These are phyloP conservation scores for Astyanax mexicanus DNA, from an alignment of 2,797 vertebrate genomes.

Conservation along the genomic window DNA sequence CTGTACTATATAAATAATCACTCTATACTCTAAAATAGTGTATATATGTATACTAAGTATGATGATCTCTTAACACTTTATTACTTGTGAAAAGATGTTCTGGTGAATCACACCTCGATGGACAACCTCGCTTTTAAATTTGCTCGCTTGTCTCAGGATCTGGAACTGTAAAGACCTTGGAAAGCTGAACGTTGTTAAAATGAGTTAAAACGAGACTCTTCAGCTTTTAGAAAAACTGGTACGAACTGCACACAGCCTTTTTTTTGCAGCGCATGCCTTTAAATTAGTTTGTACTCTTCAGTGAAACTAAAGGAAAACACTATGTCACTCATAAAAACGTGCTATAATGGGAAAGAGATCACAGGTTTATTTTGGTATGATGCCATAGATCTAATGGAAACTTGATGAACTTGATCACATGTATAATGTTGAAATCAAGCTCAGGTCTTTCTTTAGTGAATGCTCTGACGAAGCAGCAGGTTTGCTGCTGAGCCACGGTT, in stretches of 20 bases:
- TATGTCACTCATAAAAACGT: not conserved
- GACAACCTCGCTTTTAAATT: slow-evolving; percentile 10
- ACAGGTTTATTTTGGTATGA: not conserved
- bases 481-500: not conserved
- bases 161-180: not conserved
- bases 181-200: not conserved
- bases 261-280: slow-evolving; percentile 13
- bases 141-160: slow-evolving; percentile 7
- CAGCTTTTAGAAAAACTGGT: not conserved
- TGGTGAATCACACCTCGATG: not conserved
- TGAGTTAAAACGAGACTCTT: not conserved
- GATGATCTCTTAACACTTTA: not conserved
- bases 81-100: not conserved
- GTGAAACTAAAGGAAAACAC: slow-evolving; percentile 7
- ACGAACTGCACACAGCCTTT: slow-evolving; percentile 2
- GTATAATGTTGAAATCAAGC: slow-evolving; percentile 23
- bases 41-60: slow-evolving; percentile 9
- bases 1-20: not conserved
- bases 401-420: slow-evolving; percentile 12
- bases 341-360: not conserved
- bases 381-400: not conserved
- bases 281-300: not conserved
- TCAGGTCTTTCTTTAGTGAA: slow-evolving; percentile 25
- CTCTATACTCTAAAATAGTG: not conserved
- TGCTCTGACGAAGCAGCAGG: not conserved